Evolutionary conservation across 2,888 invertebrate genomes (phyloP), one percentile per base, ranked within the genome.

Genomic region (Hydropsyche betteni): DNA sequence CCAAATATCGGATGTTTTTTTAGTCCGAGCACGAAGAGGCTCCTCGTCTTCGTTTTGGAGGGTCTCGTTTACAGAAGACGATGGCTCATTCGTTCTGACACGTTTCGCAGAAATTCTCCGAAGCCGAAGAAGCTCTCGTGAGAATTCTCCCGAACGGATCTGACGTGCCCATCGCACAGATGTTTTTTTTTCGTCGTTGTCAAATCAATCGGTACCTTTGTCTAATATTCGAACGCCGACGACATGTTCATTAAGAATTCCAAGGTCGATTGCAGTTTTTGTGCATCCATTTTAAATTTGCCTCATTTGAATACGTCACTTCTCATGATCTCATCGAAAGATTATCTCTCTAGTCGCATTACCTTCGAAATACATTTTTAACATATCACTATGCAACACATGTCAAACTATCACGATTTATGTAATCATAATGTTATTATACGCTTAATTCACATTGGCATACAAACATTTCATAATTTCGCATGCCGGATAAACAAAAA

Each of bases 41-140:
- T 44, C 44, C 44, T 44, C 44, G 44, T 44, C 44, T 44, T 44
- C 44, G 44, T 44, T 44, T 44, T 44, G 6, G 44, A 44, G 44
- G 44, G 10, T 44, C 44, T 44, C 44, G 44, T 44, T 44, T 44
- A 44, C 44, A 44, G 44, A 44, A 44, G 36, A 64, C 24, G 64
- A 64, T 12, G 64, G 64, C 36, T 64, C 64, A 64, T 64, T 64
- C 12, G 64, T 7, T 64, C 36, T 8, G 64, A 64, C 64, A 36
- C 64, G 34, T 64, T 64, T 64, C 64, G 34, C 34, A 24, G 36
- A 34, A 64, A 64, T 64, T 36, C 36, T 34, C 34, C 36, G 34
- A 34, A 34, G 64, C 36, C 64, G 34, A 64, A 44, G 34, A 64
- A 64, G 64, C 64, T 36, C 64, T 24, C 64, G 64, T 64, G 64